Percentiles rank a stretch among this genome's conserved stretches.
phyloP scores from a whole-genome alignment of 1,140 invertebrate species.

The Drosophila gunungcola region DNA sequence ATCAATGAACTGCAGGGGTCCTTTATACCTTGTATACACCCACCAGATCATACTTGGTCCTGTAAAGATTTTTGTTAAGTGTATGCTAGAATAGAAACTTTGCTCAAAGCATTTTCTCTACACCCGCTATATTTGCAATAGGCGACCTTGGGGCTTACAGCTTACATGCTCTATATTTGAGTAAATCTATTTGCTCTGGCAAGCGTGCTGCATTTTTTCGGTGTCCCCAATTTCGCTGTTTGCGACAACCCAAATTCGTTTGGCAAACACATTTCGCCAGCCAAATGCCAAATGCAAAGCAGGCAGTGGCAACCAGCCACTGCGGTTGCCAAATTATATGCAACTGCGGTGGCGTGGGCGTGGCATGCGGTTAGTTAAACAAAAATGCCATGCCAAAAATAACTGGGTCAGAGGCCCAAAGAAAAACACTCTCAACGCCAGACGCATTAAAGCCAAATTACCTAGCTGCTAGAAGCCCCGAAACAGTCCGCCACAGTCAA shows the following conservation, averaged over 20 bases:
- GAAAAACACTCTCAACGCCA: slow-evolving; percentile 12
- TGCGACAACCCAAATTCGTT: slow-evolving; percentile 23
- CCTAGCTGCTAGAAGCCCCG: slow-evolving; percentile 15
- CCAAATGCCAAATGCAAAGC: slow-evolving; percentile 35
- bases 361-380: slow-evolving; percentile 70
- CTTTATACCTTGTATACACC: too few species aligned
- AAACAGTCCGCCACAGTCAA: slow-evolving; percentile 28
- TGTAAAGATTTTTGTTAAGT: neutral
- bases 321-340: slow-evolving; percentile 70
- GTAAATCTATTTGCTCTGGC: slow-evolving; percentile 23
- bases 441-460: slow-evolving; percentile 63
- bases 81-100: slow-evolving; percentile 5
- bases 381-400: slow-evolving; percentile 44
- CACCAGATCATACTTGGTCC: too few species aligned
- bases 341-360: slow-evolving; percentile 48
- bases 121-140: slow-evolving; percentile 3
- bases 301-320: slow-evolving; percentile 27
- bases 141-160: slow-evolving; percentile 27
- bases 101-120: slow-evolving; percentile 14
- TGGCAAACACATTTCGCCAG: slow-evolving; percentile 44
- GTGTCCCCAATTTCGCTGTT: slow-evolving; percentile 29
- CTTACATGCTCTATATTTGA: slow-evolving; percentile 6
- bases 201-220: slow-evolving; percentile 2
- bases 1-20: too few species aligned
- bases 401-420: slow-evolving; percentile 53